Percentiles rank a stretch among this genome's conserved stretches.
phyloP scores from a whole-genome alignment of 2,113 vertebrate genomes.

The Phoenicopterus ruber region DNA sequence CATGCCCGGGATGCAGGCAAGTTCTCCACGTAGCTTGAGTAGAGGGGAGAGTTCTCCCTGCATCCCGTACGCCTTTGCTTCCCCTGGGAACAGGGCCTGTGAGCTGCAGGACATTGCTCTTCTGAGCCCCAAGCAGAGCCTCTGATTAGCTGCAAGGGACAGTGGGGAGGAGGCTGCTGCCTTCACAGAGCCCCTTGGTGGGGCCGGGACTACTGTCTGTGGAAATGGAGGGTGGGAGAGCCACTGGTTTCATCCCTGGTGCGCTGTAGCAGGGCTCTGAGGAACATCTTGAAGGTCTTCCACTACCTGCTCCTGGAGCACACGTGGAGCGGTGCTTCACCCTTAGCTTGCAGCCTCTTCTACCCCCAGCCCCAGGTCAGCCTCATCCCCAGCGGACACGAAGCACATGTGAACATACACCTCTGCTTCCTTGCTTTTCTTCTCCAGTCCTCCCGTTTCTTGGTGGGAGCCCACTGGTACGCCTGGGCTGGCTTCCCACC shows the following conservation, averaged over 20 bases:
- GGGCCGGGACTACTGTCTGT: too few relatives aligned
- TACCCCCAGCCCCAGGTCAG: not conserved
- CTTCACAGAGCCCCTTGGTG: not conserved
- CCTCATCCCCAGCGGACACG: not conserved
- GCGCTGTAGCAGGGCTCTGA: not conserved
- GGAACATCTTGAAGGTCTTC: not conserved
- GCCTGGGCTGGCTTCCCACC: not conserved
- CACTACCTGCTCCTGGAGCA: not conserved
- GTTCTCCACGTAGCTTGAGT: not conserved
- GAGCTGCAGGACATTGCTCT: not conserved
- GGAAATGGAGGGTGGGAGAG: not conserved
- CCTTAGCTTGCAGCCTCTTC: fast-evolving
- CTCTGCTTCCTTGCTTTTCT: not conserved
- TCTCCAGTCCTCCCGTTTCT: not conserved
- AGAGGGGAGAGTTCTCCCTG: not conserved
- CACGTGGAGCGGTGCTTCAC: fast-evolving
- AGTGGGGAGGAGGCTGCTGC: not conserved
- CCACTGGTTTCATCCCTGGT: not conserved
- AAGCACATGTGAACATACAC: too few relatives aligned
- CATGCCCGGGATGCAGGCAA: not conserved
- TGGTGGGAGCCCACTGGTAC: not conserved
- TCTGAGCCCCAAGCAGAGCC: not conserved
- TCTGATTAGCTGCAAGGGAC: not conserved
- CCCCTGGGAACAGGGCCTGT: not conserved
- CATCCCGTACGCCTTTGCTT: not conserved